Evolutionary conservation across 2,113 vertebrate species (phyloP), one percentile per base, ranked within the genome.

Genomic region (Acanthochromis polyacanthus): DNA sequence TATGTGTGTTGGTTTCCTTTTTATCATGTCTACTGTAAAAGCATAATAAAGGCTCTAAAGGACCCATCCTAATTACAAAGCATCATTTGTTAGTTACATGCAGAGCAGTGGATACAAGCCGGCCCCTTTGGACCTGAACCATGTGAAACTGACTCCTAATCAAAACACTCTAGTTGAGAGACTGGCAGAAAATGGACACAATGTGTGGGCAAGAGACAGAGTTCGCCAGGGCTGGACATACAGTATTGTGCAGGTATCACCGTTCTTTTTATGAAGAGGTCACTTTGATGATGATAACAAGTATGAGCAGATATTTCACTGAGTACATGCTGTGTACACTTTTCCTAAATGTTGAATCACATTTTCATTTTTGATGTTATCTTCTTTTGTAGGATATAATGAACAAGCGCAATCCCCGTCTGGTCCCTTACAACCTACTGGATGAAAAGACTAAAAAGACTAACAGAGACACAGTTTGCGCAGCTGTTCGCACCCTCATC

Each of bases 361-460:
- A 43, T 43, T 68, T 59, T 11, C 5, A 15, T 58, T 2, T 80
- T 46, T 72, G 0, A 30, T 53, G 3, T 55, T 19, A 6, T 89
- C 76, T 70, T 45, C 11, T 51, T 71, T 1, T 62, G 14, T 52
- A 96, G 95, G 97, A 98, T 85, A 98, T 98, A 73, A 85, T 95
- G 16, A 95, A 96, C 53, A 97, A 96, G 69, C 95, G 97, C 25
- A 98, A 98, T 78, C 97, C 97, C 0, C 97, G 97, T 15, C 93
- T 98, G 0, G 97, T 98, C 52, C 97, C 97, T 3, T 98, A 98
- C 88, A 96, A 95, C 88, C 93, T 98, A 6, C 89, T 98, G 79
- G 97, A 98, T 4, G 97, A 98, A 82, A 95, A 96, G 76, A 98
- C 97, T 50, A 98, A 98, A 88, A 97, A 97, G 90, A 98, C 96